Conservation (phyloP, 2,797 vertebrate genomes). For the Naso thynnoides region DNA sequence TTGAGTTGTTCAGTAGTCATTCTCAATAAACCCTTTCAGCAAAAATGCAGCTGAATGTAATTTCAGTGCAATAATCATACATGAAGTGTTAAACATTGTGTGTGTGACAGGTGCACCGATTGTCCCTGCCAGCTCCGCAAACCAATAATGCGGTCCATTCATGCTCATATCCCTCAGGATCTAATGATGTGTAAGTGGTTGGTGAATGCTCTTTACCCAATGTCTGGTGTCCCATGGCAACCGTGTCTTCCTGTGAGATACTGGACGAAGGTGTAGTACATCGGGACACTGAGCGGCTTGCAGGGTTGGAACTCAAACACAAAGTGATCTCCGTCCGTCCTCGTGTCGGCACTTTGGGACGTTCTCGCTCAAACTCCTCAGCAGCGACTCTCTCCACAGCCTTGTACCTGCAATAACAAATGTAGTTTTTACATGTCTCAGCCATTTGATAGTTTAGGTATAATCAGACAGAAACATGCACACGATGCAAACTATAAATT, state of each 20-base stretch:
- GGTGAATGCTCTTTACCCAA: conserved; percentile 80
- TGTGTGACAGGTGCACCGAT: conserved; percentile 29
- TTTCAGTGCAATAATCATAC: conserved; percentile 31
- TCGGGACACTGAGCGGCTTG: conserved; percentile 79
- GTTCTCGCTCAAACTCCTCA: conserved; percentile 91
- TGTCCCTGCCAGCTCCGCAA: conserved; percentile 22
- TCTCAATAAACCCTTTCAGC: conserved; percentile 7
- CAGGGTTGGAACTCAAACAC: conserved; percentile 88
- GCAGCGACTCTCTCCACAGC: conserved; percentile 92
- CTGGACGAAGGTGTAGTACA: conserved; percentile 79
- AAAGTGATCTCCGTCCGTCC: conserved; percentile 93
- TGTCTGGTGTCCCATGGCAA: conserved; percentile 54
- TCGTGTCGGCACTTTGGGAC: conserved; percentile 80
- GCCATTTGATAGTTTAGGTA: neutral
- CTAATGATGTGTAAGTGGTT: conserved; percentile 4
- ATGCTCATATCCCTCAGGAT: neutral
- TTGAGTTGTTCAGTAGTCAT: neutral
- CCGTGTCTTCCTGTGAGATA: conserved; percentile 81
- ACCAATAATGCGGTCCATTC: conserved; percentile 31
- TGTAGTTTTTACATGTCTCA: neutral
- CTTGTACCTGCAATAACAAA: conserved; percentile 88
- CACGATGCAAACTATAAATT: neutral
- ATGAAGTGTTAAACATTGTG: conserved; percentile 20
- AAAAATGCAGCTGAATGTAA: conserved; percentile 33
- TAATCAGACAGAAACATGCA: neutral